phyloP scores from a whole-genome alignment of 64 coral and sea anemone species.

The Montipora capricornis region DNA sequence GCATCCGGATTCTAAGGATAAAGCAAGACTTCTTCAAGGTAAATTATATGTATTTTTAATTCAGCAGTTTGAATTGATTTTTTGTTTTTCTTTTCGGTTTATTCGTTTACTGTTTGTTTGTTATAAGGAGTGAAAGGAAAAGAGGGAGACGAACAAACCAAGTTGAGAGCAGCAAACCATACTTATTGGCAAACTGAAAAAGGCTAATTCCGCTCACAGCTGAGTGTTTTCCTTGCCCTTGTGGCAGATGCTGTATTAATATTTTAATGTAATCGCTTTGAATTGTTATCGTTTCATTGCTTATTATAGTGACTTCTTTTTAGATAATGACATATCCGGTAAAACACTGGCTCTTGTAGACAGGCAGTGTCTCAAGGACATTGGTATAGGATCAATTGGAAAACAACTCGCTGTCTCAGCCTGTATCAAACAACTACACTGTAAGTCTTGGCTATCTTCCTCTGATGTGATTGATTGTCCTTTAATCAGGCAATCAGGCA shows the following conservation, averaged over 20 bases:
- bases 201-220: no score
- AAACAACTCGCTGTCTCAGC: constrained; percentile 4
- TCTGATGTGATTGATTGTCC: not conserved
- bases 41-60: not conserved
- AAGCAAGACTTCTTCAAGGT: not conserved
- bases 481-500: no score
- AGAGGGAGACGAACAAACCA: not conserved
- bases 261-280: no score
- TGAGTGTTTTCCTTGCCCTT: not conserved
- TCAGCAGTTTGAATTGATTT: not conserved
- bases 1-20: not conserved
- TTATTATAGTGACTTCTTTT: not conserved
- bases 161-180: not conserved
- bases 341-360: no score
- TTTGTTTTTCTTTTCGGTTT: not conserved
- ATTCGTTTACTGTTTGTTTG: not conserved
- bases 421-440: not conserved
- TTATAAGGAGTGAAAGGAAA: not conserved
- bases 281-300: not conserved
- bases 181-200: no score
- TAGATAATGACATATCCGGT: not conserved
- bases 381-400: not conserved
- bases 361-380: no score
- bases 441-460: not conserved
- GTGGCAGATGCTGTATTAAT: not conserved